phyloP scores from a whole-genome alignment of 2,113 vertebrate species.

The Manacus vitellinus region DNA sequence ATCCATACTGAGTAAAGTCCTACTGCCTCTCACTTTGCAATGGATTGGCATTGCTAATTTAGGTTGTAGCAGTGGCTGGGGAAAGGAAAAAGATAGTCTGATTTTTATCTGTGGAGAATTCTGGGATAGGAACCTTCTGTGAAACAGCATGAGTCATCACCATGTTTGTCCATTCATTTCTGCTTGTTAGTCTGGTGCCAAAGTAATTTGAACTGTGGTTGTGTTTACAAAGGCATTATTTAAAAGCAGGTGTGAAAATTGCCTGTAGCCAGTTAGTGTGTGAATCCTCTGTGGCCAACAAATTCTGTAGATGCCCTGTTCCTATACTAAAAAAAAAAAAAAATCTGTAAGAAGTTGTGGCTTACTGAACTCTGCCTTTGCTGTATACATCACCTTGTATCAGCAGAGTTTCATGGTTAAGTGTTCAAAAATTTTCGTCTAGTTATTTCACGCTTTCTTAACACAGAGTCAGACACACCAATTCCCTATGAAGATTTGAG shows the following conservation, averaged over 20 bases:
- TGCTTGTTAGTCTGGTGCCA: not conserved
- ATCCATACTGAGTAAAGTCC: not conserved
- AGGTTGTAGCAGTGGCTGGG: not conserved
- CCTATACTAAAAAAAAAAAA: too few relatives aligned
- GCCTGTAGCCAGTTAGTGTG: not conserved
- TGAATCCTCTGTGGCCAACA: not conserved
- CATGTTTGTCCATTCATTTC: not conserved
- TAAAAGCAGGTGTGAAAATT: not conserved
- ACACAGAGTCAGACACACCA: not conserved
- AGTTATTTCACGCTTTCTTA: not conserved
- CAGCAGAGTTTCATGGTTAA: not conserved
- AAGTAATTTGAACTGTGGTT: not conserved
- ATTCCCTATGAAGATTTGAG: not conserved
- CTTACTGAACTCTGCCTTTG: not conserved
- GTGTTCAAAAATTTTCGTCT: not conserved
- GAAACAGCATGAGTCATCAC: not conserved
- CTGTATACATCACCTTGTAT: not conserved
- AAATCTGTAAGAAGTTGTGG: not conserved
- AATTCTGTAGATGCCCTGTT: not conserved
- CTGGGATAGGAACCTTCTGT: not conserved
- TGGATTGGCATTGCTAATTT: not conserved
- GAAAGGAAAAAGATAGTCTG: not conserved
- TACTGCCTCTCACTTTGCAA: not conserved
- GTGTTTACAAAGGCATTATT: not conserved
- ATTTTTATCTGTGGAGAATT: not conserved